Evolutionary conservation across 2,113 vertebrate species (phyloP).

Genomic region (Promerops cafer): DNA sequence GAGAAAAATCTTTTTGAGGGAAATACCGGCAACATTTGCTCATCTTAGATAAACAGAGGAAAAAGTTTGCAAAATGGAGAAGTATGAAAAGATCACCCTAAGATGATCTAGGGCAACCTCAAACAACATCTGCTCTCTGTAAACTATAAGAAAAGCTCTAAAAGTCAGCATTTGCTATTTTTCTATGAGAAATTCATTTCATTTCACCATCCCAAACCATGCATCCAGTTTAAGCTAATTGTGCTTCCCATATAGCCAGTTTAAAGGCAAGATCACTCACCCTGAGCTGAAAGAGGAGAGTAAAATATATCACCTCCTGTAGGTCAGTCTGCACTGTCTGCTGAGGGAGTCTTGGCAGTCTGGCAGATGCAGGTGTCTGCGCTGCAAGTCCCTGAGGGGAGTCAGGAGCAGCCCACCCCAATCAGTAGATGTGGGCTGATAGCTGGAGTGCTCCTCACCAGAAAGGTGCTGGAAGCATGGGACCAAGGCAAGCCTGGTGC

Average conservation of each 20-base stretch:
- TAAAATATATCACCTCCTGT: not conserved
- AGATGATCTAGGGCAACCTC: not conserved
- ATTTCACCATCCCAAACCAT: not conserved
- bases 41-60: not conserved
- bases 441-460: not conserved
- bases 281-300: not conserved
- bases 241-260: not conserved
- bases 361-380: not conserved
- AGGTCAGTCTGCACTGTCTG: not conserved
- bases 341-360: not conserved
- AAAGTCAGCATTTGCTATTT: not conserved
- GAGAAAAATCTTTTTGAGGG: not conserved
- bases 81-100: not conserved
- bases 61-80: not conserved
- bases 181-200: not conserved
- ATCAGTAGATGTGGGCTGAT: accelerated
- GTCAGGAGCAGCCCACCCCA: not conserved
- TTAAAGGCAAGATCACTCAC: not conserved
- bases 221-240: not conserved
- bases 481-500: not conserved
- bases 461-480: not conserved
- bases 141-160: not conserved
- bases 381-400: not conserved
- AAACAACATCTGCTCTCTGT: not conserved
- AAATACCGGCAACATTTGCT: not conserved